Conservation (phyloP, 2,888 invertebrate species). For the Dynastes grantii region DNA sequence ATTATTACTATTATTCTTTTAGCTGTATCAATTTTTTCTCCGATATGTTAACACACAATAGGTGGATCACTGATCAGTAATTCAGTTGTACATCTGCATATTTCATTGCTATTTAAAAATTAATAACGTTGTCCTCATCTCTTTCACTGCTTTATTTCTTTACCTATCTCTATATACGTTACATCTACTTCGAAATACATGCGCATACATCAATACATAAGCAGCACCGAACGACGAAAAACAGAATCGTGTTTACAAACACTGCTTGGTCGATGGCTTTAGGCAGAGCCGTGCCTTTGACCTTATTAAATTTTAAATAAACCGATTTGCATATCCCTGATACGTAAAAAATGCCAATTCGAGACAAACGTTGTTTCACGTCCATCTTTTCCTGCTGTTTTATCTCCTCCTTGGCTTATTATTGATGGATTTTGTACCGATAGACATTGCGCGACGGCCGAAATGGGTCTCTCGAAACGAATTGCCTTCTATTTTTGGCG, state of each 20-base stretch:
- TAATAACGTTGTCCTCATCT: no score
- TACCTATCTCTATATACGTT: no score
- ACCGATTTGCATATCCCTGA: slow-evolving; percentile 34
- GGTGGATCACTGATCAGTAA: no score
- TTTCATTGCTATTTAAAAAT: no score
- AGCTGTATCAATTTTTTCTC: no score
- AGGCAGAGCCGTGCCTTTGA: slow-evolving; percentile 21
- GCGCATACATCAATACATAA: not conserved
- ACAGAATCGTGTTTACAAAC: slow-evolving; percentile 23
- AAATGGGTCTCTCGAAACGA: slow-evolving; percentile 1
- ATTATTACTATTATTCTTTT: no score
- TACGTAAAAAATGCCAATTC: slow-evolving; percentile 8
- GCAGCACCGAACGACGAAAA: not conserved
- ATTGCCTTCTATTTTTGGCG: slow-evolving; percentile 19
- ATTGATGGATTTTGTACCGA: slow-evolving; percentile 11
- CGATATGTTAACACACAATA: no score
- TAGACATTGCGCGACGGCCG: not conserved
- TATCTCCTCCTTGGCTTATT: not conserved
- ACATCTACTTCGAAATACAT: not conserved
- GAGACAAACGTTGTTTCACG: not conserved
- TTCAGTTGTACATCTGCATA: no score
- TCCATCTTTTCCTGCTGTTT: not conserved
- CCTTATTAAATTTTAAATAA: slow-evolving; percentile 40
- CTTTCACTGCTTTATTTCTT: no score
- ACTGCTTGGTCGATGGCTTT: slow-evolving; percentile 13